A percentile compares a stretch with the other conserved stretches of the same genome.
These are phyloP conservation scores for Coturnix japonica DNA, from an alignment of 2,113 vertebrate genomes.

Conservation along the genomic window DNA sequence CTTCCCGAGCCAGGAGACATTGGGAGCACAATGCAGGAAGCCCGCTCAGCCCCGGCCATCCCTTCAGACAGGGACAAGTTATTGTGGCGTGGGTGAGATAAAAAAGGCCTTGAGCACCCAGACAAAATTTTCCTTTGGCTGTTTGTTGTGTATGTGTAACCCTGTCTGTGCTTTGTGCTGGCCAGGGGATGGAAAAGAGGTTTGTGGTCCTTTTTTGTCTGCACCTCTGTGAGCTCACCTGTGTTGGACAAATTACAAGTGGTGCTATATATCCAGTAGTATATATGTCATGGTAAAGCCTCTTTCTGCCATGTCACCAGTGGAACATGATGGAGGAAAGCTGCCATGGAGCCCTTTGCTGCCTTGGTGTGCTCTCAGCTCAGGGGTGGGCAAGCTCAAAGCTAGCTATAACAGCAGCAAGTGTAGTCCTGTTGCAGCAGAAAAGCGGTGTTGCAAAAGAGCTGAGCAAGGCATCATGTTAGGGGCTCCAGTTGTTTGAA, in stretches of 20 bases:
- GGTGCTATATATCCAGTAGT: background rate
- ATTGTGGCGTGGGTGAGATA: conserved; percentile 1
- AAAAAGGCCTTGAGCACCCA: conserved; percentile 35
- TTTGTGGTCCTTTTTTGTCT: background rate
- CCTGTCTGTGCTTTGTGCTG: background rate
- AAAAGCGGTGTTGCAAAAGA: background rate
- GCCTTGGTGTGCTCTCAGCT: background rate
- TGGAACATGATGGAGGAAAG: background rate
- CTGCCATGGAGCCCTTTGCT: background rate
- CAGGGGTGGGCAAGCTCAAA: background rate
- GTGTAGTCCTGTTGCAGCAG: background rate
- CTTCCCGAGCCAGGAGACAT: conserved; percentile 42
- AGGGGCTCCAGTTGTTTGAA: background rate
- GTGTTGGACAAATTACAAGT: background rate
- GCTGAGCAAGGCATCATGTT: background rate
- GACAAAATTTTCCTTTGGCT: conserved; percentile 24
- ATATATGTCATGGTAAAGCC: background rate
- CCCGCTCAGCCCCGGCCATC: background rate
- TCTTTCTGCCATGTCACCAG: background rate
- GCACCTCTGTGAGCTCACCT: background rate
- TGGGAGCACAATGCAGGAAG: conserved; percentile 44
- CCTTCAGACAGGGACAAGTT: background rate
- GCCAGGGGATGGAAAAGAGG: background rate
- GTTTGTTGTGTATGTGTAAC: background rate
- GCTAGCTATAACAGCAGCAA: background rate